Base-by-base conservation (phyloP, 2,113 vertebrate genomes). In the Larimichthys crocea region DNA sequence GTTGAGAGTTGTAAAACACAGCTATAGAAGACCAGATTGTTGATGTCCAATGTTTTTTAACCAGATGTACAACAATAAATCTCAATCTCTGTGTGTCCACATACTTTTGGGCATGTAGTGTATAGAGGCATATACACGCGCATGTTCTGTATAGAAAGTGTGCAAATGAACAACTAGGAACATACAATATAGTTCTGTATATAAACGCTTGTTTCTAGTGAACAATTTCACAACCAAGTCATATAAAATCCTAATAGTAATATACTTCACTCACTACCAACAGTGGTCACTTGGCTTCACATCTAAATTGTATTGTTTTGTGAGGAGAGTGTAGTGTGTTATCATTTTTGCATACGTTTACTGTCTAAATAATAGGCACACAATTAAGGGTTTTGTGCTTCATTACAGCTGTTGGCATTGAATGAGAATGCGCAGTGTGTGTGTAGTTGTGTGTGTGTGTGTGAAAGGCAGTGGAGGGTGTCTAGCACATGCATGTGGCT, bases 371-470 rank as follows among this genome's bases (percentile, higher is more conserved):
- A 66, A 67, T 67, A 35, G 17, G 0, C 8, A 55, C 44, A 71
- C 64, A 86, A 73, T 49, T 53, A 57, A 26, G 29, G 70, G 17
- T 22, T 75, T 72, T 81, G 62, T 80, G 62, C 64, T 80, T 87
- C 60, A 61, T 74, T 87, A 70, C 80, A 84, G 65, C 69, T 78
- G 77, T 68, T 88, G 40, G 53, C 70, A 75, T 56, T 83, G 72
- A 84, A 79, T 82, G 76, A 80, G 67, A 74, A 71, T 59, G 44
- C 29, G 53, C 11, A 1, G 49, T 48, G 66, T 50, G 69, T 55
- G 62, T 66, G 73, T 79, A 62, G 2, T 2, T 59, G 61, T 61
- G 53, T 48, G 59, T 75, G 81, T 56, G 75, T 49, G 72, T 59
- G 52, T 48, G 26, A 15, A 10, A 10, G 20, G 61, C 61, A 60